A percentile compares a stretch with the other conserved stretches of the same genome.
phyloP scores from a whole-genome alignment of 2,888 invertebrate species.

The Limnephilus auricula region DNA sequence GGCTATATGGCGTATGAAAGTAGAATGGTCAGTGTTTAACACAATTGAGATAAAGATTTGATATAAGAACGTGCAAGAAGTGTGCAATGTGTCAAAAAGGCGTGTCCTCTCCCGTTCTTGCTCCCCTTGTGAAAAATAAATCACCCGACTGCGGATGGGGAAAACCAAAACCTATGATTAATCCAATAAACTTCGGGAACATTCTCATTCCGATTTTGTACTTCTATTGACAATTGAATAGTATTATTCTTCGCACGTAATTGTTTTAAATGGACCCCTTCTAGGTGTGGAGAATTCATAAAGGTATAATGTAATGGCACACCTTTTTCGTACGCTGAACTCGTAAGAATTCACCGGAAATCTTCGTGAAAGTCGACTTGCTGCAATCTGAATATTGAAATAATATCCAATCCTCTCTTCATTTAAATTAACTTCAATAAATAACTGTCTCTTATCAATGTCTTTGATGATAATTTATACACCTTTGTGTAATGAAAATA shows the following conservation, averaged over 20 bases:
- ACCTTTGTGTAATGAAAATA: neutral
- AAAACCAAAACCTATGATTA: slow-evolving; percentile 20
- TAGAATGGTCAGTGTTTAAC: neutral
- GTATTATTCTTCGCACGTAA: neutral
- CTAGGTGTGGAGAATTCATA: neutral
- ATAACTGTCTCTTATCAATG: neutral
- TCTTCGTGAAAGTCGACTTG: neutral
- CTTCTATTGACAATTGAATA: neutral
- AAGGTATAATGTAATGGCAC: slow-evolving; percentile 4
- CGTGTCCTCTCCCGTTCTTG: slow-evolving; percentile 6
- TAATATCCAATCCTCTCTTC: neutral
- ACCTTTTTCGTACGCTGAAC: slow-evolving; percentile 17
- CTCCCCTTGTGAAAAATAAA: neutral
- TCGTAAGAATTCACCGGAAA: slow-evolving; percentile 4
- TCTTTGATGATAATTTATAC: neutral
- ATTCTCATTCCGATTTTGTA: neutral
- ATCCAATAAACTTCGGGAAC: neutral
- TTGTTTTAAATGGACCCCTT: slow-evolving; percentile 2
- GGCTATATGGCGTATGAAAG: neutral
- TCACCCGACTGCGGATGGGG: neutral
- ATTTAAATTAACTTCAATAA: neutral
- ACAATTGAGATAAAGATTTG: neutral
- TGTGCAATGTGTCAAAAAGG: slow-evolving; percentile 19
- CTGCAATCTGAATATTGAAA: neutral
- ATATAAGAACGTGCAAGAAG: neutral